Evolutionary conservation across 2,113 vertebrate genomes (phyloP).

Genomic region (Hippocampus comes): DNA sequence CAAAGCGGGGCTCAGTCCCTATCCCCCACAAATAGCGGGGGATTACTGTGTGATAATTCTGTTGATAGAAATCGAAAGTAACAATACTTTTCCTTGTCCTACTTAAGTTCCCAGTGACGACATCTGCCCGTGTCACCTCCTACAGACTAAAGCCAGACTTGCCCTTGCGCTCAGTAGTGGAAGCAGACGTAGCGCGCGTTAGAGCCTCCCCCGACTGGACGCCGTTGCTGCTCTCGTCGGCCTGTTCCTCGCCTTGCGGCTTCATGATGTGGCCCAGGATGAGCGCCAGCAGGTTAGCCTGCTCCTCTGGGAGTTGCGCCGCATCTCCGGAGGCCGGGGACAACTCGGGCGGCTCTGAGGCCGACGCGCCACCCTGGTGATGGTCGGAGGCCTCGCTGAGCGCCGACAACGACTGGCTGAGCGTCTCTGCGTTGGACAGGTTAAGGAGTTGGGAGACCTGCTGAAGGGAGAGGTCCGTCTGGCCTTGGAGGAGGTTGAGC

Average conservation of each 20-base stretch:
- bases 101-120: constrained; percentile 24
- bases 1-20: neutral
- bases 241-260: constrained; percentile 78
- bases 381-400: constrained; percentile 81
- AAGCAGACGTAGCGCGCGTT: constrained; percentile 62
- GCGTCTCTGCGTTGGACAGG: constrained; percentile 84
- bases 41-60: constrained; percentile 18
- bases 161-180: constrained; percentile 77
- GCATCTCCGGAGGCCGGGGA: constrained; percentile 50
- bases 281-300: constrained; percentile 89
- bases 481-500: constrained; percentile 94
- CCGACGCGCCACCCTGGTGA: constrained; percentile 75
- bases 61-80: constrained; percentile 22
- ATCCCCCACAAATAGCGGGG: constrained; percentile 5
- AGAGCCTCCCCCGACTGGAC: constrained; percentile 82
- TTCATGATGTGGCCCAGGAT: constrained; percentile 93
- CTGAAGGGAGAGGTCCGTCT: constrained; percentile 87
- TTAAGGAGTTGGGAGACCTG: constrained; percentile 93
- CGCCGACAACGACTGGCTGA: constrained; percentile 87
- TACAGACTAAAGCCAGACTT: constrained; percentile 78
- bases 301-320: constrained; percentile 82
- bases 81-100: constrained; percentile 26
- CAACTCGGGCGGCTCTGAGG: constrained; percentile 70
- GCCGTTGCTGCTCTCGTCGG: constrained; percentile 91
- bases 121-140: constrained; percentile 27